These are phyloP conservation scores for Thereuonema tuberculata DNA, from an alignment of 1,140 invertebrate species.

Conservation along the genomic window DNA sequence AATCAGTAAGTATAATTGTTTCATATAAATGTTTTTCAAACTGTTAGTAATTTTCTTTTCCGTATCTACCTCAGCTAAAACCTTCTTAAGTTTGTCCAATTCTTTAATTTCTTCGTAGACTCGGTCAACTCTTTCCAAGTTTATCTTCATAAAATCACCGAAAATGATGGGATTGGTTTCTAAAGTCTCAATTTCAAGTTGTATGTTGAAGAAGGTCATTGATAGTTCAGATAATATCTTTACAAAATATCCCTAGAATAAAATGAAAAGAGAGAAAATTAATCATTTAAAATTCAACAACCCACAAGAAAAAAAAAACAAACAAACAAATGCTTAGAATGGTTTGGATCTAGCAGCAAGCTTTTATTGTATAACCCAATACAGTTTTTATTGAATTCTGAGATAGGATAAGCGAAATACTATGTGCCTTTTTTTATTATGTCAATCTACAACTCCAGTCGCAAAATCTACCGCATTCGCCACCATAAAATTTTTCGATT, in stretches of 20 bases:
- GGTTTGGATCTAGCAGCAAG: too few relatives aligned
- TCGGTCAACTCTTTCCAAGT: neutral
- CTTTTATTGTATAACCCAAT: too few relatives aligned
- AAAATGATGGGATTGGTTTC: neutral
- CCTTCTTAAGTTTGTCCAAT: conserved; percentile 29
- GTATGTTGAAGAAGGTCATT: neutral
- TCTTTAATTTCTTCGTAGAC: neutral
- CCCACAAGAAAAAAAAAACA: too few relatives aligned
- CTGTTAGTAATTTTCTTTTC: neutral
- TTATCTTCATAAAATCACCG: conserved; percentile 2
- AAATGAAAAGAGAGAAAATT: too few relatives aligned
- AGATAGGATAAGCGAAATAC: too few relatives aligned
- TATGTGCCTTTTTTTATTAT: too few relatives aligned
- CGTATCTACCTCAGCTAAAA: conserved; percentile 25
- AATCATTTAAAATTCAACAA: too few relatives aligned
- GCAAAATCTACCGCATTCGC: too few relatives aligned
- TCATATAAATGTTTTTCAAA: neutral
- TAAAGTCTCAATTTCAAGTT: neutral
- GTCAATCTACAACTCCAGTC: too few relatives aligned
- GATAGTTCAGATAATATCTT: neutral
- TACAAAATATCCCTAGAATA: neutral
- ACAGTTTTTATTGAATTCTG: too few relatives aligned
- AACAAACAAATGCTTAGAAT: too few relatives aligned
- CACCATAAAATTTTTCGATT: too few relatives aligned
- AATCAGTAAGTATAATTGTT: neutral